Evolutionary conservation across 1,140 invertebrate species (phyloP), one percentile per base, ranked within the genome.

Genomic region (Drosophila eugracilis): DNA sequence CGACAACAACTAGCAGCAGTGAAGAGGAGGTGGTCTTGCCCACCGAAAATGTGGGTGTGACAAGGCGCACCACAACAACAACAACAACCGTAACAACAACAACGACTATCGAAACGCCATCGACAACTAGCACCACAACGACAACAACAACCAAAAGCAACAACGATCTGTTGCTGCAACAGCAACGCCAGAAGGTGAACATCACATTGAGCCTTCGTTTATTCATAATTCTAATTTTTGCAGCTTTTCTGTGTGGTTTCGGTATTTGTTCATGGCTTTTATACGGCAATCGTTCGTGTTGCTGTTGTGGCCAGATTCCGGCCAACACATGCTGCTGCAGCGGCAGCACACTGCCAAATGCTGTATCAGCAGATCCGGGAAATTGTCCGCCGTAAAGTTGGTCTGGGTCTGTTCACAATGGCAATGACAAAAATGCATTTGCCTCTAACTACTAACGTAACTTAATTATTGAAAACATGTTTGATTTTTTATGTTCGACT

Each of bases 241-340:
- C 84, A 81, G 90, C 90, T 90, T 91, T 91, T 91, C 52, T 91
- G 66, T 91, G 90, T 91, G 90, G 90, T 91, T 91, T 91, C 78
- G 90, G 90, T 91, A 78, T 91, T 83, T 91, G 90, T 91, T 89
- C 85, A 89, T 91, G 90, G 90, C 90, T 91, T 91, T 86, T 90
- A 78, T 76, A 67, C 28, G 71, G 75, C 60, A 78, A 89, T 54
- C 57, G 74, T 48, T 75, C 72, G 26, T 36, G 75, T 67, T 88
- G 83, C 59, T 88, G 75, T 60, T 60, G 78, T 69, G 60, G 44
- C 34, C 48, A 69, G 63, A 50, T 41, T 10, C 42, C 28, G 62
- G 30, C 71, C 58, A 62, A 34, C 22, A n/a, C 41, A 30, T 54
- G 70, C 17, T 58, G 55, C 73, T 39, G 30, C n/a, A n/a, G 44